Evolutionary conservation across 2,888 invertebrate species (phyloP).

Genomic region (Schizaphis graminum): DNA sequence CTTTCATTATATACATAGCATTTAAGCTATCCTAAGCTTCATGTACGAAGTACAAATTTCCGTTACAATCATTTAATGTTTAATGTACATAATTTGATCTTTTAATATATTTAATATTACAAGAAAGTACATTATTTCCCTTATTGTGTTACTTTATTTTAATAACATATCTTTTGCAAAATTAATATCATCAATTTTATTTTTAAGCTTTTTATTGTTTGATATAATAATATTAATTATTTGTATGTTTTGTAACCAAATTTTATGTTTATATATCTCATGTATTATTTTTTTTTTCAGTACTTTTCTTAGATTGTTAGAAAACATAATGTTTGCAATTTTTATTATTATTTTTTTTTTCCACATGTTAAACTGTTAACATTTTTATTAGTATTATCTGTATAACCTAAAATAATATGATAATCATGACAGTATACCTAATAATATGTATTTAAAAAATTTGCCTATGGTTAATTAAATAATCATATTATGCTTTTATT

Average conservation of each 20-base stretch:
- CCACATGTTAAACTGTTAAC: neutral
- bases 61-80: conserved; percentile 35
- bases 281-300: neutral
- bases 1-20: neutral
- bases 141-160: conserved; percentile 54
- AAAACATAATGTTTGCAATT: neutral
- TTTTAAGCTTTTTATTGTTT: neutral
- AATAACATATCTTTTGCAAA: conserved; percentile 14
- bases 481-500: neutral
- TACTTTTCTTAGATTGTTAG: neutral
- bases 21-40: conserved; percentile 2
- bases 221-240: neutral
- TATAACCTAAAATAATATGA: neutral
- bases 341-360: neutral
- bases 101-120: conserved; percentile 15
- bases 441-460: neutral
- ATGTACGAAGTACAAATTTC: conserved; percentile 49
- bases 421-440: neutral
- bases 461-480: neutral
- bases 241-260: neutral
- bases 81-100: conserved; percentile 40
- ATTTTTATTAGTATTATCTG: neutral
- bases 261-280: neutral
- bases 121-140: conserved; percentile 15
- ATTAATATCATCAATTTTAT: conserved; percentile 23